Evolutionary conservation across 2,888 invertebrate species (phyloP).

Genomic region (Chironomus tentans): DNA sequence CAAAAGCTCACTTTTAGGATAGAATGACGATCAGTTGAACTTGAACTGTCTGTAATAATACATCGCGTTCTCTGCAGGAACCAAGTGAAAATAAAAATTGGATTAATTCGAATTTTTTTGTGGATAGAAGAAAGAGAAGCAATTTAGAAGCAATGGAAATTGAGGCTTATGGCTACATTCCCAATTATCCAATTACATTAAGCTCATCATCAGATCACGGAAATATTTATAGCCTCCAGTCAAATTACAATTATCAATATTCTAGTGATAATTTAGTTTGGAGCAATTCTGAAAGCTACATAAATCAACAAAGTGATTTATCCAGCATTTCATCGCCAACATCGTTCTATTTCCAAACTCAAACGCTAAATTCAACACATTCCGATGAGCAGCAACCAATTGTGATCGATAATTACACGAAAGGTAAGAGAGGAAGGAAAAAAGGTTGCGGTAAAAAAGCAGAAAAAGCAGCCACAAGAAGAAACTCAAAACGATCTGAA

Average conservation of each 20-base stretch:
- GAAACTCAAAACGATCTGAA: neutral
- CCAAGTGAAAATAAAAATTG: too few species aligned
- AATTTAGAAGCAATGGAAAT: conserved; percentile 15
- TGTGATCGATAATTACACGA: neutral
- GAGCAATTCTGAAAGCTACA: conserved; percentile 9
- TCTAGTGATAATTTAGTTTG: conserved; percentile 11
- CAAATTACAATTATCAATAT: neutral
- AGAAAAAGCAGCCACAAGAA: neutral
- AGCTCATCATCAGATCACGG: conserved; percentile 14
- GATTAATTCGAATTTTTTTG: neutral
- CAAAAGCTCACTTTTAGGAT: neutral
- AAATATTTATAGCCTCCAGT: neutral
- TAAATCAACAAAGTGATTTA: conserved; percentile 17
- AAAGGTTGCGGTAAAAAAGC: conserved; percentile 9
- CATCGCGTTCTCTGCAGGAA: neutral
- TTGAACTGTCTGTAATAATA: conserved; percentile 1
- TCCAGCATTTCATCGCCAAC: conserved; percentile 16
- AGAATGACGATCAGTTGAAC: conserved; percentile 3
- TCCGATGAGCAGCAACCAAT: conserved; percentile 5
- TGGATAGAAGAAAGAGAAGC: neutral
- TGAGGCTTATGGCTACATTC: conserved; percentile 22
- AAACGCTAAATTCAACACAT: conserved; percentile 14
- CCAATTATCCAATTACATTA: conserved; percentile 20
- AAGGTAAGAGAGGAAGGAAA: neutral
- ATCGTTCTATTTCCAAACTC: conserved; percentile 22